Conservation (phyloP, 2,113 vertebrate genomes). For the Chunga burmeisteri region DNA sequence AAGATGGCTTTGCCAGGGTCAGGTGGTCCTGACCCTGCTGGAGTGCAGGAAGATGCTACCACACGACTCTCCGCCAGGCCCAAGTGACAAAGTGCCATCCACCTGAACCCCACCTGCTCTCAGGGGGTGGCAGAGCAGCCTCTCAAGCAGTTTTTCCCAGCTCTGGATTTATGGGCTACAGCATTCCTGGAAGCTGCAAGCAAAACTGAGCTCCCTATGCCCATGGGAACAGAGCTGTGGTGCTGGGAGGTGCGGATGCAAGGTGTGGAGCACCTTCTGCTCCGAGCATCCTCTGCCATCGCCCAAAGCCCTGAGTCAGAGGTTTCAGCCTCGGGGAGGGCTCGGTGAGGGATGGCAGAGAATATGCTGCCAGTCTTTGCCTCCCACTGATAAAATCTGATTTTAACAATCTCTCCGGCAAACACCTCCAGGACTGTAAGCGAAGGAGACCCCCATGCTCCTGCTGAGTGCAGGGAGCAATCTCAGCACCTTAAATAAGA, state of each 20-base stretch:
- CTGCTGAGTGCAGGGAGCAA: neutral
- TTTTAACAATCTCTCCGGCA: neutral
- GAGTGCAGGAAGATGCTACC: accelerated
- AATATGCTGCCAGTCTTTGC: neutral
- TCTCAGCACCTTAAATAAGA: neutral
- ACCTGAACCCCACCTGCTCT: neutral
- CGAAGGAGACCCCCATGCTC: accelerated
- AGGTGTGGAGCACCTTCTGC: neutral
- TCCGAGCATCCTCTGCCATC: neutral
- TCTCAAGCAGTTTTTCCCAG: neutral
- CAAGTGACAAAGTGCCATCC: neutral
- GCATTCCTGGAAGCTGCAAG: neutral
- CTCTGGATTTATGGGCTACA: neutral
- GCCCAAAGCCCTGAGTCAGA: neutral
- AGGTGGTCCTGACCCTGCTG: neutral
- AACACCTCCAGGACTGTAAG: neutral
- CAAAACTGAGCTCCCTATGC: neutral
- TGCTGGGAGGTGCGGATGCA: neutral
- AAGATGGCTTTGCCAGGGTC: neutral
- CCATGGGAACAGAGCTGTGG: neutral
- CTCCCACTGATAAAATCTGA: neutral
- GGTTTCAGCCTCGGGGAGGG: neutral
- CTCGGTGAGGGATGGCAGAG: neutral
- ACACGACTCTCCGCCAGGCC: accelerated
- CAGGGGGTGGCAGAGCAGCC: neutral